Evolutionary conservation across 2,797 vertebrate genomes (phyloP), one percentile per base, ranked within the genome.

Genomic region (Cyclopterus lumpus): DNA sequence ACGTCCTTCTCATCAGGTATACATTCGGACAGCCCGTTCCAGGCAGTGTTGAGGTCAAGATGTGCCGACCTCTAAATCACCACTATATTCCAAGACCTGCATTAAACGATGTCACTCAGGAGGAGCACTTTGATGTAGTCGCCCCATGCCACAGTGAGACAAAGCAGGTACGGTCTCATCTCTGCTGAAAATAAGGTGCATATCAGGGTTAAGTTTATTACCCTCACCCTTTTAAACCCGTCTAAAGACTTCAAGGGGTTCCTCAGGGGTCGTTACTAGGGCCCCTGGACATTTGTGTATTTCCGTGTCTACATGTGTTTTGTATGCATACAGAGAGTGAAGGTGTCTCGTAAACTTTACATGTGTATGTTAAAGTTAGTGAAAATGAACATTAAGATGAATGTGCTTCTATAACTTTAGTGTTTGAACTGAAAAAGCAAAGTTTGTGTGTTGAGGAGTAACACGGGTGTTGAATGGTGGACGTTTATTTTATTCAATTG

Each of bases 1-100:
- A 2, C n/a, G n/a, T n/a, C n/a, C 55, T 14, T 71, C 16, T 18
- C n/a, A 38, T 42, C 26, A 93, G 92, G 55, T 93, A 93, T 67
- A 93, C 91, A 9, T 93, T 79, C 30, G 86, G 89, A 40, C 85
- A 90, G 68, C 85, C 91, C 65, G 92, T 92, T 12, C 87, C 92
- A 40, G 92, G 84, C 8, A 86, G 2, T 54, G 62, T 75, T 15
- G 48, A 34, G 3, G 0, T 90, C 1, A 18, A 79, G 1, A 8
- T 86, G n/a, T 91, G 84, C 46, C 81, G 80, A 75, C 86, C 65
- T 15, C 0, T 86, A 2, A 0, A 1, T 0, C 2, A 0, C 0
- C 42, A 71, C 44, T 0, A 0, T 0, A 1, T 1, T 2, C 11
- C 14, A 28, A 3, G 2, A 2, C 0, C 0, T 0, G 2, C 1